Evolutionary conservation across 2,888 invertebrate genomes (phyloP).

Genomic region (Sisyra terminalis): DNA sequence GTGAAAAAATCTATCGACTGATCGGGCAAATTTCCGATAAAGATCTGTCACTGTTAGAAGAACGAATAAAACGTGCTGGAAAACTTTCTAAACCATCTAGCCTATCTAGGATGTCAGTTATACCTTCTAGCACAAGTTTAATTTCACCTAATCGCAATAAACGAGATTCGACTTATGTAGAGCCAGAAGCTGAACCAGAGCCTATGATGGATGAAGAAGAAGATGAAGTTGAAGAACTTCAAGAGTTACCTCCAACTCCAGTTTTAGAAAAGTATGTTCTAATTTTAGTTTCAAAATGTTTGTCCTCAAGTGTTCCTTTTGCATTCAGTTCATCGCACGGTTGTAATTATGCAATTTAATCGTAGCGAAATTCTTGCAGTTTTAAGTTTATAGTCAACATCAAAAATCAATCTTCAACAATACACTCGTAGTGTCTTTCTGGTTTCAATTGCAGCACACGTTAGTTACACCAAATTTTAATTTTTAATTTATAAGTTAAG

Average conservation of each 20-base stretch:
- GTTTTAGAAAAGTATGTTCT: slow-evolving; percentile 4
- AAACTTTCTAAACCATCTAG: slow-evolving; percentile 36
- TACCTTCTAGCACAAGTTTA: slow-evolving; percentile 18
- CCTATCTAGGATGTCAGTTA: slow-evolving; percentile 26
- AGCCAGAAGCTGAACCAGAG: slow-evolving; percentile 25
- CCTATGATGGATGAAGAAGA: slow-evolving; percentile 20
- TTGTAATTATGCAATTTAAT: no score
- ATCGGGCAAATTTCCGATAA: slow-evolving; percentile 90
- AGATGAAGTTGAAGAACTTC: slow-evolving; percentile 14
- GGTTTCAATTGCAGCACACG: no score
- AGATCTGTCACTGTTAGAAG: slow-evolving; percentile 84
- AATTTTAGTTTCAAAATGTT: background rate
- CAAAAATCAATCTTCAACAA: no score
- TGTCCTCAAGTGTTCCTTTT: no score
- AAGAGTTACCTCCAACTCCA: background rate
- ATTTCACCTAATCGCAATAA: slow-evolving; percentile 23
- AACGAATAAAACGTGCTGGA: slow-evolving; percentile 83
- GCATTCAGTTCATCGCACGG: no score
- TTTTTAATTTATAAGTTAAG: no score
- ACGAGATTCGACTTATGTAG: slow-evolving; percentile 20
- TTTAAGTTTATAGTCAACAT: no score
- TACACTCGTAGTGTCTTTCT: no score
- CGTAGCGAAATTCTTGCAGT: no score
- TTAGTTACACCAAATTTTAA: no score
- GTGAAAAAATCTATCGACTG: slow-evolving; percentile 81